Base-by-base conservation (phyloP, 2,113 vertebrate species). In the Panthera uncia region DNA sequence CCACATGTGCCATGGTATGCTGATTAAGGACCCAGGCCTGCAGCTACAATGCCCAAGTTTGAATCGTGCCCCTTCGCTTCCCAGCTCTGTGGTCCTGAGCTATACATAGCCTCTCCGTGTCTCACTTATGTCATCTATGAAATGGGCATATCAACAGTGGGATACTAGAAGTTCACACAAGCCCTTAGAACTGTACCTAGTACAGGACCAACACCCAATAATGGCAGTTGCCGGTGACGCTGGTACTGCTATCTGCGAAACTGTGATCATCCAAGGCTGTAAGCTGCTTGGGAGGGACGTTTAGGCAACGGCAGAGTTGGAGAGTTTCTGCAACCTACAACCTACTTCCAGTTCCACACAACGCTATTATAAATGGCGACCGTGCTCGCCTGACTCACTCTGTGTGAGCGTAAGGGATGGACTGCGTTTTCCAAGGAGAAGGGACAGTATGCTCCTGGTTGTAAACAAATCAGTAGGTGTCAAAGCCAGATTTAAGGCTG, bases 1-100 rank as follows among this genome's bases (percentile, higher is more conserved):
- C 14, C 16, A 19, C 36, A 4, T 11, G 9, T 3, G 52, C 55
- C 29, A 5, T 3, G 16, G 27, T 10, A 1, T 0, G 29, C 14
- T 1, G 8, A 48, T 52, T 18, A 41, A 50, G 74, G 80, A 11
- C 76, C 19, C 18, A 13, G 31, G 41, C 25, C 41, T 73, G 8
- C 25, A 80, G 89, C 68, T 6, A 57, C 19, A 61, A 15, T 4
- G 41, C 18, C 7, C 10, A 13, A 0, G 6, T 52, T 8, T 71
- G 66, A 94, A 61, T 48, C 16, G 10, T 27, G 7, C 21, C 57
- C 23, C 66, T 95, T 38, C 27, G 23, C 15, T 45, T 76, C 27
- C 4, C 13, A 29, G 21, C 10, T 5, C 0, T 5, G 27, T 61
- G 63, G 69, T 27, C 73, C 25, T 6, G 10, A 57, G 31, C 71